phyloP scores from a whole-genome alignment of 2,888 invertebrate genomes.

The Exephanes ischioxanthus region DNA sequence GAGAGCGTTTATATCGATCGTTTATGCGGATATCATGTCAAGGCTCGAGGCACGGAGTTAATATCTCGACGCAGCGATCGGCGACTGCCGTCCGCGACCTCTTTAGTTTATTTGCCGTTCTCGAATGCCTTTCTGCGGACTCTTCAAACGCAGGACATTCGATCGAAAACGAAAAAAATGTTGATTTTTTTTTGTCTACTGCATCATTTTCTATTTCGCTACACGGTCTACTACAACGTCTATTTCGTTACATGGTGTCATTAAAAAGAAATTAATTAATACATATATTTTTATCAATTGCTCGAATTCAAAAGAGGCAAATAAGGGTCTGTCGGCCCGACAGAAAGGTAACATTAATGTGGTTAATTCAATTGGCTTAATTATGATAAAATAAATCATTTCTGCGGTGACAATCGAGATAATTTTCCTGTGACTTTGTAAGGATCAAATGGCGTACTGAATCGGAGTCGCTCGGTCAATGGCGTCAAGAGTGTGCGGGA shows the following conservation, averaged over 20 bases:
- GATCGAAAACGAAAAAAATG: not conserved
- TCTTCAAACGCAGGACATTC: not conserved
- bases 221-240: too few relatives aligned
- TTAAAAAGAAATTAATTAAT: too few relatives aligned
- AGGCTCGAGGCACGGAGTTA: conserved; percentile 26
- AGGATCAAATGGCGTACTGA: conserved; percentile 7
- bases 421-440: not conserved
- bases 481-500: conserved; percentile 36
- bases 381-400: not conserved
- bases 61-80: conserved; percentile 17
- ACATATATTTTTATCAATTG: too few relatives aligned
- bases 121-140: not conserved
- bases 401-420: not conserved
- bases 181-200: not conserved
- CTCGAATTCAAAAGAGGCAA: too few relatives aligned
- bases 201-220: too few relatives aligned
- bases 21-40: conserved; percentile 30
- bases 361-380: not conserved
- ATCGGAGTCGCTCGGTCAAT: conserved; percentile 54
- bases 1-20: conserved; percentile 5
- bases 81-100: not conserved
- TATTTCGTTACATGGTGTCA: not conserved
- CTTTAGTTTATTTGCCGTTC: not conserved
- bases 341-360: too few relatives aligned
- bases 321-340: too few relatives aligned